These are phyloP conservation scores for Oreortyx pictus DNA, from an alignment of 2,797 vertebrate species.

Conservation along the genomic window DNA sequence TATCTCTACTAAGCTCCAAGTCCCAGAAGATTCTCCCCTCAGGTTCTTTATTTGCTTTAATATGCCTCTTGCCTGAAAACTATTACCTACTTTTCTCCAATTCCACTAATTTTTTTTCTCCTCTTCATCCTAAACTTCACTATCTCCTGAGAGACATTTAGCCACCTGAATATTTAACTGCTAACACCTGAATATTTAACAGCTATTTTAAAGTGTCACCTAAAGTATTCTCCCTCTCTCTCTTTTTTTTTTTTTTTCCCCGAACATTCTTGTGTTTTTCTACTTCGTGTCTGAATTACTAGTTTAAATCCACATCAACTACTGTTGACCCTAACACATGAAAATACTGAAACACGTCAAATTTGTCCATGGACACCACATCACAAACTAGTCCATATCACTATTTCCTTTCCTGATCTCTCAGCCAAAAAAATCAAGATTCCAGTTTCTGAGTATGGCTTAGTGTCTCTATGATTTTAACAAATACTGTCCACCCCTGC, in stretches of 20 bases:
- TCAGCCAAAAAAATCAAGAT: fast-evolving
- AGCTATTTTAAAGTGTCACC: background rate
- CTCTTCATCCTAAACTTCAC: slow-evolving; percentile 50
- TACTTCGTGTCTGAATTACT: background rate
- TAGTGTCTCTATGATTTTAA: background rate
- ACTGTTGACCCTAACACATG: background rate
- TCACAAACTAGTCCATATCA: background rate
- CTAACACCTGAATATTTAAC: background rate
- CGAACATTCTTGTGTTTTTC: fast-evolving
- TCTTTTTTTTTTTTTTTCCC: background rate
- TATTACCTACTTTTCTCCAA: slow-evolving; percentile 40
- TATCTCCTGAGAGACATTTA: slow-evolving; percentile 5
- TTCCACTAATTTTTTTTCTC: slow-evolving; percentile 47
- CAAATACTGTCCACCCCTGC: background rate
- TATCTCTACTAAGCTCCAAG: slow-evolving; percentile 30
- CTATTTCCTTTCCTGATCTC: background rate
- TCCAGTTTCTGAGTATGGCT: background rate
- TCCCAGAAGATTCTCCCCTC: slow-evolving; percentile 34
- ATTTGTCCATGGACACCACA: background rate
- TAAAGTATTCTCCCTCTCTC: background rate
- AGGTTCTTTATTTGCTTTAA: slow-evolving; percentile 63
- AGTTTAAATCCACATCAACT: background rate
- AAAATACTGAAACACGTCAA: background rate
- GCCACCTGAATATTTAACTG: background rate
- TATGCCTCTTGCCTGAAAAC: slow-evolving; percentile 42